Evolutionary conservation across 92 coral and sea anemone species (phyloP).

Genomic region (Actinernus sp.): DNA sequence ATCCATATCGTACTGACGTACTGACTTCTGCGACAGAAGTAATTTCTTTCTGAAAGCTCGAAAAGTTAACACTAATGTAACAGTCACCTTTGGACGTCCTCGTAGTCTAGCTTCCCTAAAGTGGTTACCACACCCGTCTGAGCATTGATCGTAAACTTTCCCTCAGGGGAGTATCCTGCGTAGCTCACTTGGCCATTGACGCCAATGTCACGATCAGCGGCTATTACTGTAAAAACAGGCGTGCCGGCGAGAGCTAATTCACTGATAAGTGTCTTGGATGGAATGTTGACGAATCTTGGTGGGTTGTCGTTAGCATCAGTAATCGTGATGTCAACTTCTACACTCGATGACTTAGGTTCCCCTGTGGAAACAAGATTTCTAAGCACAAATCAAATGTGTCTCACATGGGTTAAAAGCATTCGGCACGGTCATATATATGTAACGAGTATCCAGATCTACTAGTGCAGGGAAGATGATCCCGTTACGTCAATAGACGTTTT

Average conservation of each 20-base stretch:
- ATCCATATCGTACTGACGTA: no score
- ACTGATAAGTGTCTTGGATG: slow-evolving; percentile 68
- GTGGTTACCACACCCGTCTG: slow-evolving; percentile 84
- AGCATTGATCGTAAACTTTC: slow-evolving; percentile 66
- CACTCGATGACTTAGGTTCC: slow-evolving; percentile 83
- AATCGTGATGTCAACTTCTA: slow-evolving; percentile 84
- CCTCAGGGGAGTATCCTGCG: slow-evolving; percentile 79
- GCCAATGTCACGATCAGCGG: slow-evolving; percentile 87
- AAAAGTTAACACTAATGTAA: not conserved
- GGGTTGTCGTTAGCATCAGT: slow-evolving; percentile 88
- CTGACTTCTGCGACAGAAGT: no score
- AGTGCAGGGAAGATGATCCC: no score
- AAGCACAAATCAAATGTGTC: not conserved
- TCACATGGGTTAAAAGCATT: not conserved
- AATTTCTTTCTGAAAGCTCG: no score
- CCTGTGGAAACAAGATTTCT: slow-evolving; percentile 66
- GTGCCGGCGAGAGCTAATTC: slow-evolving; percentile 88
- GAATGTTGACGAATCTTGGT: slow-evolving; percentile 72
- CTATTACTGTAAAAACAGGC: slow-evolving; percentile 83
- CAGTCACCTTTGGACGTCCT: slow-evolving; percentile 71
- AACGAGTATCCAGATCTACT: no score
- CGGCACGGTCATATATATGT: no score
- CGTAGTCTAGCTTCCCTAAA: slow-evolving; percentile 71
- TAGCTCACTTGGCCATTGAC: slow-evolving; percentile 63
- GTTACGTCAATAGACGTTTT: no score